Percentiles rank a stretch among this genome's conserved stretches.
Evolutionary conservation across 2,888 invertebrate genomes (phyloP).

Genomic region (Fabriciana adippe): DNA sequence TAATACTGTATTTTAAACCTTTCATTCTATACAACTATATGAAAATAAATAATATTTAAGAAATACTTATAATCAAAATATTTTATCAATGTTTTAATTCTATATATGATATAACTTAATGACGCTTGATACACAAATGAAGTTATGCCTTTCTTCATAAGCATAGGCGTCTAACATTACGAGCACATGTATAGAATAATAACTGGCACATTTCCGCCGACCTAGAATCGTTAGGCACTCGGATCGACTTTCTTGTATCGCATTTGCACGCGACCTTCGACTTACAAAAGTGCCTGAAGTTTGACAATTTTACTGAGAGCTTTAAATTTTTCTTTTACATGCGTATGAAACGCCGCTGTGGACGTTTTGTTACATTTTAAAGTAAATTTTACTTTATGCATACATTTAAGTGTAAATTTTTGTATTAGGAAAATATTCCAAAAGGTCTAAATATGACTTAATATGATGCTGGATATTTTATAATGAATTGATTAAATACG

Average conservation of each 20-base stretch:
- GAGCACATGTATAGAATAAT: conserved; percentile 22
- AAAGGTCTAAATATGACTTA: no score
- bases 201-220: conserved; percentile 20
- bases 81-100: background rate
- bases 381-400: no score
- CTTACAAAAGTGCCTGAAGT: conserved; percentile 5
- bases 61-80: background rate
- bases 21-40: no score
- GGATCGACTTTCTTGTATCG: conserved; percentile 19
- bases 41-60: no score
- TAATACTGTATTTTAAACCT: no score
- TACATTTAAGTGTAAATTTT: no score
- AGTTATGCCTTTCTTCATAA: conserved; percentile 8
- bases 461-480: no score
- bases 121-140: conserved; percentile 5
- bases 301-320: background rate
- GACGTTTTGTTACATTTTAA: no score
- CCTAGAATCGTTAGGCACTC: conserved; percentile 24
- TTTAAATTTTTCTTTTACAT: background rate
- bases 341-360: background rate
- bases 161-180: conserved; percentile 13
- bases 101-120: conserved; percentile 1
- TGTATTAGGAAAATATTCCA: no score
- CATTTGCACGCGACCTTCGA: conserved; percentile 19
- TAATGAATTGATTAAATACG: no score